phyloP scores from a whole-genome alignment of 2,888 invertebrate species.

The Glyphotaelius pellucidus region DNA sequence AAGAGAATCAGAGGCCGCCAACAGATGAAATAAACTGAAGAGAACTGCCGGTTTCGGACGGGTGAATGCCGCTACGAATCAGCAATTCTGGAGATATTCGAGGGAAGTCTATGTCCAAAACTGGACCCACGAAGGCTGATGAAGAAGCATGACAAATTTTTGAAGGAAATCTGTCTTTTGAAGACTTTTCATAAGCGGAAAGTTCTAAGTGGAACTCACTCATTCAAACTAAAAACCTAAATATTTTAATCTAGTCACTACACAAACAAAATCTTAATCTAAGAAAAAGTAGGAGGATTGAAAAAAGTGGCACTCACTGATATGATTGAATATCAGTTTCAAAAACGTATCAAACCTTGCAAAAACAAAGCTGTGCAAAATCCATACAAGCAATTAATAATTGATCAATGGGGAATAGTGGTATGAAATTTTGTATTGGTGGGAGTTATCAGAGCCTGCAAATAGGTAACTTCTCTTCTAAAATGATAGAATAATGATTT shows the following conservation, averaged over 20 bases:
- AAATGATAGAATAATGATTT: neutral
- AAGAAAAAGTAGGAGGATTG: neutral
- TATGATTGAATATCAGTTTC: neutral
- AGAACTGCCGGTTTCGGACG: too few relatives aligned
- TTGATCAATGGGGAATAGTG: neutral
- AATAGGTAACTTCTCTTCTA: too few relatives aligned
- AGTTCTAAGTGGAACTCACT: neutral
- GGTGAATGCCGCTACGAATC: too few relatives aligned
- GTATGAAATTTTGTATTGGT: neutral
- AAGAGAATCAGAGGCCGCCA: too few relatives aligned
- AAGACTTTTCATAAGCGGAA: neutral
- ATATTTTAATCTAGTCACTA: neutral
- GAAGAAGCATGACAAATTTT: neutral
- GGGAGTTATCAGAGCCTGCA: too few relatives aligned
- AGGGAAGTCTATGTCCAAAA: too few relatives aligned
- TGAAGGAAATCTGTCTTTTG: neutral
- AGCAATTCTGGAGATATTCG: too few relatives aligned
- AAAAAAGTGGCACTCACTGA: neutral
- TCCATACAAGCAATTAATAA: neutral
- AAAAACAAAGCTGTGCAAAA: conserved; percentile 18
- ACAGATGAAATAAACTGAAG: too few relatives aligned
- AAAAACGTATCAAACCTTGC: neutral
- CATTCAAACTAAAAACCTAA: neutral
- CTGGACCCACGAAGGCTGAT: too few relatives aligned
- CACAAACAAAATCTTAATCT: neutral